These are phyloP conservation scores for Speoplatyrhinus poulsoni DNA, from an alignment of 2,113 vertebrate species.

Conservation along the genomic window DNA sequence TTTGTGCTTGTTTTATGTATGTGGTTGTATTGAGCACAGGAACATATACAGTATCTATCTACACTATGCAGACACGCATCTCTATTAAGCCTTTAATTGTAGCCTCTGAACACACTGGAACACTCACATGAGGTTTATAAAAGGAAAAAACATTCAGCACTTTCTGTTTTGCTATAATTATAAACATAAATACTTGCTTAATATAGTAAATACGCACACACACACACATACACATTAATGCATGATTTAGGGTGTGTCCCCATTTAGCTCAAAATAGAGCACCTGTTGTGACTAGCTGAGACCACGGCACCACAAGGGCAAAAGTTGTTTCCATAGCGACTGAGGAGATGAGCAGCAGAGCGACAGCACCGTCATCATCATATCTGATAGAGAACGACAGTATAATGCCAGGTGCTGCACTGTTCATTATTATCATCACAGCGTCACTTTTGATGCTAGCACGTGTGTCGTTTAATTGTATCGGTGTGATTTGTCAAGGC, in stretches of 20 bases:
- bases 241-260: neutral
- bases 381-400: constrained; percentile 6
- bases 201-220: neutral
- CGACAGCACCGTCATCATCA: constrained; percentile 25
- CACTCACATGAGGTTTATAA: too few species aligned
- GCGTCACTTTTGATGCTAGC: neutral
- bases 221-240: neutral
- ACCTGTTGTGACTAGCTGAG: constrained; percentile 29
- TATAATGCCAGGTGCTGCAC: neutral
- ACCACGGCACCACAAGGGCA: constrained; percentile 20
- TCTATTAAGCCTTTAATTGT: too few species aligned
- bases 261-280: constrained; percentile 8
- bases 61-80: too few species aligned
- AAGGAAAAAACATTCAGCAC: too few species aligned
- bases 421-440: neutral
- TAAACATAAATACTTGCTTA: neutral
- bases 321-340: constrained; percentile 64
- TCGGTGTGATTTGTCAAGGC: too few species aligned
- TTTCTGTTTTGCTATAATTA: too few species aligned
- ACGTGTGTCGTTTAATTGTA: too few species aligned
- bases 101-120: too few species aligned
- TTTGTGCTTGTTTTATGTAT: too few species aligned
- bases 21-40: too few species aligned
- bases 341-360: constrained; percentile 17
- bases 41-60: too few species aligned